Percentiles rank a stretch among this genome's conserved stretches.
These are phyloP conservation scores for Oxycera nigricornis DNA, from an alignment of 2,888 invertebrate species.

Conservation along the genomic window DNA sequence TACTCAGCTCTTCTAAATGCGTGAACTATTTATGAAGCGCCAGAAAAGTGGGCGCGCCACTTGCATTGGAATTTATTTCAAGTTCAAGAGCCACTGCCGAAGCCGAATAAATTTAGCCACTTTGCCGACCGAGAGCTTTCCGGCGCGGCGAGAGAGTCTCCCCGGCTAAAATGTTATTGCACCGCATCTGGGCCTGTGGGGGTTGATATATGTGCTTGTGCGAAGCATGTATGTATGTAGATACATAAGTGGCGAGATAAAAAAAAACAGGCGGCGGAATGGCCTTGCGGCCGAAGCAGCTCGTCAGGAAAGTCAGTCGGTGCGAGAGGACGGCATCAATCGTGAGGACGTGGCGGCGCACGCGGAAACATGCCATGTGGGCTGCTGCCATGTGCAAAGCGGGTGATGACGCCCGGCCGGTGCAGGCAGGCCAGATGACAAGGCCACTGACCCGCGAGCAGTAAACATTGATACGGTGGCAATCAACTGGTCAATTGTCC, in stretches of 20 bases:
- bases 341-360: constrained; percentile 26
- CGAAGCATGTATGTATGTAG: neutral
- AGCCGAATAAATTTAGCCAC: neutral
- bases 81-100: neutral
- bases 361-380: neutral
- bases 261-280: neutral
- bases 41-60: too few relatives aligned
- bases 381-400: constrained; percentile 20
- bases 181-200: neutral
- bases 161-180: neutral
- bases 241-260: neutral
- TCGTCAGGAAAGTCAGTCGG: neutral
- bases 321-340: constrained; percentile 14
- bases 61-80: neutral
- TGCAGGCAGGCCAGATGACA: constrained; percentile 17
- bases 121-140: neutral
- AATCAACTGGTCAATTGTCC: neutral
- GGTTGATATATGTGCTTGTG: neutral
- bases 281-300: neutral
- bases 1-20: too few relatives aligned
- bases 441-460: constrained; percentile 28
- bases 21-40: too few relatives aligned
- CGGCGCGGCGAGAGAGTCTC: too few relatives aligned
- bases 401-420: neutral
- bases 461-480: constrained; percentile 7